Base-by-base conservation (phyloP, 2,113 vertebrate genomes). In the Butorides virescens region DNA sequence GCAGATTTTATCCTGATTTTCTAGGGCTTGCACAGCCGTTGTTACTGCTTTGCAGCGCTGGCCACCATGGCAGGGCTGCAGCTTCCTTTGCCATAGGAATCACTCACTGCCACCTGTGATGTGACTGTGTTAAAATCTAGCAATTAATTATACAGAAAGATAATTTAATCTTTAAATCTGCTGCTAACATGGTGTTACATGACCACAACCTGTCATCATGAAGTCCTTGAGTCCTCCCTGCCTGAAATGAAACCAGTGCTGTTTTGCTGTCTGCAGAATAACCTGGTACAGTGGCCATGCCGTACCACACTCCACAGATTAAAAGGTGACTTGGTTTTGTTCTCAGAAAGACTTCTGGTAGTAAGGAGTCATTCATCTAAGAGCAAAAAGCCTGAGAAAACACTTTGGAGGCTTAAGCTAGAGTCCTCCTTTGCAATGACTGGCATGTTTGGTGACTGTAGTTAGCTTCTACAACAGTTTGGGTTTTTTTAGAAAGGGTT, bases 1-100 rank as follows among this genome's bases (percentile, higher is more conserved):
- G 14, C 18, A 91, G 68, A 79, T 89, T 92, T 93, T 78, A 26
- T 81, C 76, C 91, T 81, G 32, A 52, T 92, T 95, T 89, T 92
- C 62, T 73, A 66, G 68, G 42, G 46, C 36, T 95, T 0, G 0
- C 36, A 44, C 7, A 73, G 46, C 30, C 34, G 81, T 73, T 26
- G 7, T 88, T 91, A 58, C 25, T 2, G 4, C 29, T 77, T 67
- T 92, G 66, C 36, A 84, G 32, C 26, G 22, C 49, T 30, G 47
- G 29, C 77, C 58, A 65, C 68, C 21, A 10, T 30, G 9, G 62
- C 66, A 85, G 42, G 50, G 62, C 58, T 94, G 59, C 77, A 90
- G 62, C 58, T 90, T 89, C 53, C 72, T 89, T 70, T 97, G 88
- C 65, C 47, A 90, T 37, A 61, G 72, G 36, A 93, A 87, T 76